Evolutionary conservation across 2,888 invertebrate genomes (phyloP).

Genomic region (Cerastoderma edule): DNA sequence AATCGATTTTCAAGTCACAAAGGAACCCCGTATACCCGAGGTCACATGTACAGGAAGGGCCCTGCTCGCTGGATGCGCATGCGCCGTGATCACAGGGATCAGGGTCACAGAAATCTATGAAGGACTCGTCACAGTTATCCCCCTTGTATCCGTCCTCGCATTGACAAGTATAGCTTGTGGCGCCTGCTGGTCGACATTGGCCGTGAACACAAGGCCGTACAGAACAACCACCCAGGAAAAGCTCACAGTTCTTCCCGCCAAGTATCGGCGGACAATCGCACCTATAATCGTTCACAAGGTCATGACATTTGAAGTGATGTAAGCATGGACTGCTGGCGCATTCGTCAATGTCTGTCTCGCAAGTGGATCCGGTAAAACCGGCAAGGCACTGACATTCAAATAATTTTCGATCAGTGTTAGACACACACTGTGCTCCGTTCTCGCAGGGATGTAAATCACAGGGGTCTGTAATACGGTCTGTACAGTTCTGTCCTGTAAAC

Average conservation of each 20-base stretch:
- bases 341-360: conserved; percentile 58
- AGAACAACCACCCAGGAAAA: conserved; percentile 52
- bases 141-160: conserved; percentile 57
- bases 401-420: not conserved
- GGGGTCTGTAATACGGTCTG: conserved; percentile 34
- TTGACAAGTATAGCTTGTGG: conserved; percentile 54
- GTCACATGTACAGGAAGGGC: conserved; percentile 42
- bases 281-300: conserved; percentile 54
- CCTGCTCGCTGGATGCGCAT: conserved; percentile 39
- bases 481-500: conserved; percentile 37
- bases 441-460: conserved; percentile 44
- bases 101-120: conserved; percentile 46
- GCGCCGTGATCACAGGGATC: conserved; percentile 56
- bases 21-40: conserved; percentile 41
- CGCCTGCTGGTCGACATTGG: conserved; percentile 42
- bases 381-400: conserved; percentile 45
- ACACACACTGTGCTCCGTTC: conserved; percentile 43
- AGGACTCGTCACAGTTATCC: conserved; percentile 41
- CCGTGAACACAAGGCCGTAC: conserved; percentile 56
- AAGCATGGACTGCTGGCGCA: conserved; percentile 56
- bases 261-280: conserved; percentile 58
- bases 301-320: conserved; percentile 53
- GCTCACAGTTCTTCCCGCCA: conserved; percentile 57
- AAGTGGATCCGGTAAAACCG: conserved; percentile 51
- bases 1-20: conserved; percentile 39